phyloP scores from a whole-genome alignment of 2,888 invertebrate species.

The Dione vanillae region DNA sequence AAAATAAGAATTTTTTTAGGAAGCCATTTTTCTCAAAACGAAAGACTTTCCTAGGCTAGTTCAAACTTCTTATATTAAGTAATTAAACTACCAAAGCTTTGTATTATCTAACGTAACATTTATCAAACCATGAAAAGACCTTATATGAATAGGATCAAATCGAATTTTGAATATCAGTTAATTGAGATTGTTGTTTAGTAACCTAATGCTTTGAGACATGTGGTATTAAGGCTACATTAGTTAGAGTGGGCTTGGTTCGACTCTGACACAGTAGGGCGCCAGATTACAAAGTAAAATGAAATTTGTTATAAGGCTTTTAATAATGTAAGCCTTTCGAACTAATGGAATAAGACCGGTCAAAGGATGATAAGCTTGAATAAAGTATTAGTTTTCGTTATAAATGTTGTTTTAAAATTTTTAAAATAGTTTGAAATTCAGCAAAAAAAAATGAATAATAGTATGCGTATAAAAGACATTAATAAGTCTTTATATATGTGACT shows the following conservation, averaged over 20 bases:
- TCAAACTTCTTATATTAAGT: too few species aligned
- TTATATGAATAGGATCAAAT: not conserved
- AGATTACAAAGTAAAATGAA: constrained; percentile 41
- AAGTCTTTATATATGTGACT: too few species aligned
- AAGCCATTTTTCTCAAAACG: too few species aligned
- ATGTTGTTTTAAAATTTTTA: not conserved
- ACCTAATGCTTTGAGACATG: constrained; percentile 21
- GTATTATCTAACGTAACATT: too few species aligned
- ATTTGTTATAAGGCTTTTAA: constrained; percentile 26
- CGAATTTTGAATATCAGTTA: constrained; percentile 3
- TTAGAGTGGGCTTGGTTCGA: constrained; percentile 29
- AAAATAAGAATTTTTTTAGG: too few species aligned
- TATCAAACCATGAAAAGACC: not conserved
- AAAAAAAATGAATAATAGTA: too few species aligned
- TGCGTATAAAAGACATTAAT: too few species aligned
- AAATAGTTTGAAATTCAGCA: too few species aligned
- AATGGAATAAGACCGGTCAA: constrained; percentile 28
- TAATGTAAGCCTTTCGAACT: constrained; percentile 29
- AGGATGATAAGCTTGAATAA: constrained; percentile 26
- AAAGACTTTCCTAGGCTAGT: too few species aligned
- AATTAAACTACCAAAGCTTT: too few species aligned
- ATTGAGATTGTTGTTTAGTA: constrained; percentile 18
- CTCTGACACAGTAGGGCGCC: constrained; percentile 41
- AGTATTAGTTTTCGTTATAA: constrained; percentile 4
- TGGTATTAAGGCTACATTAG: constrained; percentile 25